A percentile compares a stretch with the other conserved stretches of the same genome.
Conservation (phyloP, 2,113 vertebrate species). For the Brachyhypopomus occidentalis region DNA sequence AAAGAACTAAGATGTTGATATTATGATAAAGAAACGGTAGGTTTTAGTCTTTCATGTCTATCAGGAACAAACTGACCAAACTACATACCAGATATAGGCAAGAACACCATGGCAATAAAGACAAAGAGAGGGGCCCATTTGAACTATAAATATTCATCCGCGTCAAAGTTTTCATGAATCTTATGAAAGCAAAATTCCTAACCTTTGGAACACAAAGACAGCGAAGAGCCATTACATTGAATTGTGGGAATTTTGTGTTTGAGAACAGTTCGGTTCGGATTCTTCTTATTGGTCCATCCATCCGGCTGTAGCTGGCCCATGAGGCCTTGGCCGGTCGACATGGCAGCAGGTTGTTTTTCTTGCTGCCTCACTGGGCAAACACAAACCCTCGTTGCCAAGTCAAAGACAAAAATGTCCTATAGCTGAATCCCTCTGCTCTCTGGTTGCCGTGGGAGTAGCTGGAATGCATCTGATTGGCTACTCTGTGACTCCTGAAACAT, state of each 20-base stretch:
- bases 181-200: constrained; percentile 42
- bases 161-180: constrained; percentile 30
- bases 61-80: not conserved
- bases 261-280: constrained; percentile 8
- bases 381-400: constrained; percentile 48
- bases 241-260: not conserved
- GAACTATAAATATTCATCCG: constrained; percentile 12
- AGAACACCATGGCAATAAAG: not conserved
- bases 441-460: constrained; percentile 72
- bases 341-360: constrained; percentile 38
- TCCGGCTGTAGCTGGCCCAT: not conserved
- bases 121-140: constrained; percentile 6
- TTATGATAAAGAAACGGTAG: not conserved
- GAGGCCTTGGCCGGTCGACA: constrained; percentile 26
- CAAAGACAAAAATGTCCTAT: constrained; percentile 52
- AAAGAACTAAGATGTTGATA: not conserved
- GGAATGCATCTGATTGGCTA: constrained; percentile 71
- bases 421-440: constrained; percentile 31
- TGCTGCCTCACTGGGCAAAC: constrained; percentile 50
- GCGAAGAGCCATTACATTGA: constrained; percentile 17
- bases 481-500: constrained; percentile 68
- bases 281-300: constrained; percentile 23
- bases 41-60: too few relatives aligned
- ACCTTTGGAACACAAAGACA: constrained; percentile 39
- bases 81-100: not conserved